Conservation (phyloP, 1,140 invertebrate genomes). For the Dendrolimus punctatus region DNA sequence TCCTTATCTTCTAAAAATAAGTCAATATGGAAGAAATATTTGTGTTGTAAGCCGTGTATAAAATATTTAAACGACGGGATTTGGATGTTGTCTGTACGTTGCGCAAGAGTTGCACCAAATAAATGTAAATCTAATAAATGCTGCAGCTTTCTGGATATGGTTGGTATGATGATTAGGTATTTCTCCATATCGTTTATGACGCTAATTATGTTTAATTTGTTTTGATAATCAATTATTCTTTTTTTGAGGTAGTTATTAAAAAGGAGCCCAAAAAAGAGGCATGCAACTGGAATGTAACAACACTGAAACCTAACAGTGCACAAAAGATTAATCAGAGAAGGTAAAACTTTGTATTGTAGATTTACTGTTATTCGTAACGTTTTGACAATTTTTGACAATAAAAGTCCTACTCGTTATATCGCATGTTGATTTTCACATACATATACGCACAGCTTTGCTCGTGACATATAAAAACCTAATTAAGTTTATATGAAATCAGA, state of each 20-base stretch:
- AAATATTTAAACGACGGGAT: constrained; percentile 29
- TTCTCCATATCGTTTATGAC: neutral
- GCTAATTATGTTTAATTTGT: neutral
- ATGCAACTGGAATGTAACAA: constrained; percentile 32
- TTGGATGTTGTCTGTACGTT: constrained; percentile 55
- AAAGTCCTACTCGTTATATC: no score
- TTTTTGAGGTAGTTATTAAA: constrained; percentile 32
- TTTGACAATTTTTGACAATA: no score
- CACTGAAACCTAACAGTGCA: constrained; percentile 12
- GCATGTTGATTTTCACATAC: no score
- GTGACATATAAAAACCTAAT: no score
- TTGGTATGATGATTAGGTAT: constrained; percentile 22
- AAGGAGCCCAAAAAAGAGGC: constrained; percentile 33
- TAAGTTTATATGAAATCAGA: no score
- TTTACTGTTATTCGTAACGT: no score
- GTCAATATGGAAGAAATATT: constrained; percentile 24
- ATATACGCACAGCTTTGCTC: no score
- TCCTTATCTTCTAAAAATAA: constrained; percentile 4
- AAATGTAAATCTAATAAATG: constrained; percentile 29
- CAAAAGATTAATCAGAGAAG: constrained; percentile 21
- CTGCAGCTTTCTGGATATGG: constrained; percentile 44
- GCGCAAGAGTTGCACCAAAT: constrained; percentile 33
- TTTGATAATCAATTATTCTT: neutral
- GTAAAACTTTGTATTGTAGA: constrained; percentile 10
- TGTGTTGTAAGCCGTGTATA: constrained; percentile 36